A percentile compares a stretch with the other conserved stretches of the same genome.
phyloP scores from a whole-genome alignment of 2,113 vertebrate species.

The Murina feae region DNA sequence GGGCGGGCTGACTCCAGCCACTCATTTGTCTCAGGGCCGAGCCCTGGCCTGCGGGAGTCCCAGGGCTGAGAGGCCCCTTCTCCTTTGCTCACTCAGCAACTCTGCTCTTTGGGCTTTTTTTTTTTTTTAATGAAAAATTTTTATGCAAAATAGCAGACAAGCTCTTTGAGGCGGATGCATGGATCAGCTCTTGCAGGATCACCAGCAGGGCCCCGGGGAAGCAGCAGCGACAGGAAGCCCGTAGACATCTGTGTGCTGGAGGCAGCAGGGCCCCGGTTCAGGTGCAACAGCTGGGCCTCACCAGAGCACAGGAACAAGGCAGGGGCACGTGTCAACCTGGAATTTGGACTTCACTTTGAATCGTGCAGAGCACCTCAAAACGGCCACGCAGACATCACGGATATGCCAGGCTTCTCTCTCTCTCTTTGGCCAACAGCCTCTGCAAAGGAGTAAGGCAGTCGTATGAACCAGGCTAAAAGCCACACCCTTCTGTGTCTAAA shows the following conservation, averaged over 20 bases:
- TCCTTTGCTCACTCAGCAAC: slow-evolving; percentile 78
- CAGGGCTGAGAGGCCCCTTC: slow-evolving; percentile 41
- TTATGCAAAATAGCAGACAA: slow-evolving; percentile 42
- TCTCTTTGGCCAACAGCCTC: not conserved
- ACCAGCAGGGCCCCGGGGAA: not conserved
- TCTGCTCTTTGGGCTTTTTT: slow-evolving; percentile 54
- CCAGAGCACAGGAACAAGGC: not conserved
- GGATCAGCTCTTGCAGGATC: slow-evolving; percentile 1
- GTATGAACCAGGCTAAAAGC: too few relatives aligned
- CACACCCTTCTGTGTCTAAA: not conserved
- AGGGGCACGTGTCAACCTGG: accelerated
- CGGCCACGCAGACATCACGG: accelerated
- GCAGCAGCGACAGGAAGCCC: not conserved
- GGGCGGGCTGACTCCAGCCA: slow-evolving; percentile 68
- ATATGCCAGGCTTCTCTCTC: not conserved
- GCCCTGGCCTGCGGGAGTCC: slow-evolving; percentile 71
- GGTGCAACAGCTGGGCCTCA: not conserved
- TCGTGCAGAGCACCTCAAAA: not conserved
- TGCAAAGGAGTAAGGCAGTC: not conserved
- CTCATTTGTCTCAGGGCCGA: slow-evolving; percentile 77
- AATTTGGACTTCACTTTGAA: not conserved
- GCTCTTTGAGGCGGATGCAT: slow-evolving; percentile 33
- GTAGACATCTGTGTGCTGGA: not conserved
- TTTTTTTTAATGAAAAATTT: slow-evolving; percentile 64
- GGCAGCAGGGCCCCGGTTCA: not conserved